phyloP scores from a whole-genome alignment of 2,113 vertebrate genomes.

The Zosterops pallidus region DNA sequence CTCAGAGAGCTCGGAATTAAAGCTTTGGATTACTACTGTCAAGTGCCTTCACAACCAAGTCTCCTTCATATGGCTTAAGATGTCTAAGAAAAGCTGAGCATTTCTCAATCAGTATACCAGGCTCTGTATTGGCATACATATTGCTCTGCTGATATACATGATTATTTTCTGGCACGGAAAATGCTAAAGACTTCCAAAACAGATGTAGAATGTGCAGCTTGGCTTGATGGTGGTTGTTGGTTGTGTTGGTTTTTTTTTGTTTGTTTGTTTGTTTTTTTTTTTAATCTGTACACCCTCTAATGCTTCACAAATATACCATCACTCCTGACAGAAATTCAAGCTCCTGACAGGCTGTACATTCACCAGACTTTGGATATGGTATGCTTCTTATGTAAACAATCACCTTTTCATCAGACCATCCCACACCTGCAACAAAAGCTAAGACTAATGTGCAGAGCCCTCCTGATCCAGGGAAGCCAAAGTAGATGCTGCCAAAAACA shows the following conservation, averaged over 20 bases:
- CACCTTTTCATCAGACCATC: constrained; percentile 89
- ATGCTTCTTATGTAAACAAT: background rate
- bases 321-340: background rate
- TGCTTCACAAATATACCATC: background rate
- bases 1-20: background rate
- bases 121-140: background rate
- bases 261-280: background rate
- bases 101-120: background rate
- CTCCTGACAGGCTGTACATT: background rate
- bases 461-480: constrained; percentile 87
- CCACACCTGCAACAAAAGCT: constrained; percentile 86
- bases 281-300: background rate
- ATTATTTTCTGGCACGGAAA: background rate
- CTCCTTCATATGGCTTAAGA: background rate
- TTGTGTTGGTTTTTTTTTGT: no score
- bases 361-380: background rate
- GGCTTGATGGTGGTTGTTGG: background rate
- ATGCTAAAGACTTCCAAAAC: background rate
- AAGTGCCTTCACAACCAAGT: background rate
- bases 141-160: background rate
- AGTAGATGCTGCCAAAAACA: constrained; percentile 79
- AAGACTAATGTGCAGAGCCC: constrained; percentile 87
- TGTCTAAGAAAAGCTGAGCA: background rate
- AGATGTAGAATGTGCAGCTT: background rate
- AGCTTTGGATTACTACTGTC: background rate